phyloP scores from a whole-genome alignment of 92 coral and sea anemone genomes.

The Pocillopora grandis region DNA sequence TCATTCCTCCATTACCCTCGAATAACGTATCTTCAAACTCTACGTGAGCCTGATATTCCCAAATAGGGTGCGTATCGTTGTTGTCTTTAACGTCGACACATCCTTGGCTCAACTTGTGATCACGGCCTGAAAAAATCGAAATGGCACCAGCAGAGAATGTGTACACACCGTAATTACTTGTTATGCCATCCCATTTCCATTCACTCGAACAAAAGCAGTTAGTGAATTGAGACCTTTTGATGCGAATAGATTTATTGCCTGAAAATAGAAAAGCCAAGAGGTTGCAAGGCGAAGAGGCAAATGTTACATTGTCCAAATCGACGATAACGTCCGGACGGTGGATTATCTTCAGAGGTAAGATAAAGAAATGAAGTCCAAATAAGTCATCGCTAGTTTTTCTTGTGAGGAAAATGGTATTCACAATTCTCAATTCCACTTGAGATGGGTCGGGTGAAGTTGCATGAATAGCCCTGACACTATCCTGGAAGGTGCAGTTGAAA shows the following conservation, averaged over 20 bases:
- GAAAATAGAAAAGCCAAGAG: not conserved
- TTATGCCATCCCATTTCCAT: not conserved
- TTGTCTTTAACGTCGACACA: not conserved
- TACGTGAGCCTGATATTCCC: conserved; percentile 47
- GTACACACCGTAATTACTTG: not conserved
- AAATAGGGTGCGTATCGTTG: conserved; percentile 14
- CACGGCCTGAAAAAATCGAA: not conserved
- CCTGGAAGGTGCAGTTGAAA: conserved; percentile 11
- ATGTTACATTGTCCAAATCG: conserved; percentile 8
- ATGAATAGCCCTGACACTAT: not conserved
- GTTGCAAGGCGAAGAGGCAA: not conserved
- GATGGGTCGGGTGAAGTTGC: not conserved
- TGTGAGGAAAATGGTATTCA: conserved; percentile 1
- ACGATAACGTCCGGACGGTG: not conserved
- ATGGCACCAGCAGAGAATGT: conserved; percentile 26
- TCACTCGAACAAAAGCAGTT: not conserved
- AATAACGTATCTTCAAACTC: conserved; percentile 37
- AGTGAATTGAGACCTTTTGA: not conserved
- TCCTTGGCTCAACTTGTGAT: not conserved
- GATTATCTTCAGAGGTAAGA: not conserved
- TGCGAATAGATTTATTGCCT: not conserved
- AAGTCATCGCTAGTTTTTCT: not conserved
- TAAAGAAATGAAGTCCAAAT: not conserved
- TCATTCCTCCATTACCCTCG: conserved; percentile 40
- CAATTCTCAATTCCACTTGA: not conserved